Percentiles rank a stretch among this genome's conserved stretches.
phyloP scores from a whole-genome alignment of 2,888 invertebrate species.

The Plebejus melissa region DNA sequence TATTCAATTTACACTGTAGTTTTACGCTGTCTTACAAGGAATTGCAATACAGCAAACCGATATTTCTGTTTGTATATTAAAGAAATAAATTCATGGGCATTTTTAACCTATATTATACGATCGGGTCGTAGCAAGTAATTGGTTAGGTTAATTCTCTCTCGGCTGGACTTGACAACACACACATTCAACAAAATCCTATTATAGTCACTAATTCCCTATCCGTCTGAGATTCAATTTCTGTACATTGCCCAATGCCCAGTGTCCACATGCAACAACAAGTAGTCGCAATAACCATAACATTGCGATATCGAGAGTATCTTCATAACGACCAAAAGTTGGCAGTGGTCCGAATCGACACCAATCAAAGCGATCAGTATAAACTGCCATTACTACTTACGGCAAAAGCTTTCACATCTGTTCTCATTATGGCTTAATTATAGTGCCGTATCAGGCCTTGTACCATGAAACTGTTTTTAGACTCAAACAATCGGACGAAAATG shows the following conservation, averaged over 20 bases:
- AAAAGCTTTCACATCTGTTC: background rate
- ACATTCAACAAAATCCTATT: background rate
- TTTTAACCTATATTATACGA: background rate
- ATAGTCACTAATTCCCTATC: background rate
- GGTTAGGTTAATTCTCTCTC: too few species aligned
- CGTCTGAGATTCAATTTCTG: background rate
- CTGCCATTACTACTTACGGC: background rate
- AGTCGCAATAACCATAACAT: background rate
- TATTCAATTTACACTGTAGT: background rate
- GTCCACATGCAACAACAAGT: background rate
- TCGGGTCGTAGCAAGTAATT: background rate
- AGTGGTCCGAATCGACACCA: background rate
- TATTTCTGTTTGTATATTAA: background rate
- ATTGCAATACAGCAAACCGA: background rate
- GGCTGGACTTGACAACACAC: background rate
- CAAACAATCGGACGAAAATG: too few species aligned
- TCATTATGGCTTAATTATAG: background rate
- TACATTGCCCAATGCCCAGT: background rate
- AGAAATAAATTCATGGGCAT: background rate
- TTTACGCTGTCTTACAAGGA: background rate
- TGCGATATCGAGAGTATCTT: background rate
- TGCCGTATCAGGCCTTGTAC: too few species aligned
- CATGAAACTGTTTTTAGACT: too few species aligned
- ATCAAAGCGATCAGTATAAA: background rate
- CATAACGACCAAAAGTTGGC: background rate